Base-by-base conservation (phyloP, 2,888 invertebrate genomes). In the Athetis lepigone region DNA sequence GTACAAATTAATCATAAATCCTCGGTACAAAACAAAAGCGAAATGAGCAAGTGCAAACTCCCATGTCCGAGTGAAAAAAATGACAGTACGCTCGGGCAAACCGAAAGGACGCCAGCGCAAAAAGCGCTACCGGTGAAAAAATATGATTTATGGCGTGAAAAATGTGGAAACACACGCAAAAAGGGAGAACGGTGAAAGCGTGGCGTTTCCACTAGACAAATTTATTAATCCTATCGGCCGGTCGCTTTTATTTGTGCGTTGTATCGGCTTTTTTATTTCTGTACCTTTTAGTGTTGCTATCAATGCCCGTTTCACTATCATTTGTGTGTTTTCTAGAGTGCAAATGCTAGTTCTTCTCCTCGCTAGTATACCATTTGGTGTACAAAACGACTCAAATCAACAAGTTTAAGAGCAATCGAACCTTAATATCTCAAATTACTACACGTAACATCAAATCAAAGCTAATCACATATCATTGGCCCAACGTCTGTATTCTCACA, bases 61-160 rank as follows among this genome's bases (percentile, higher is more conserved):
- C 89, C 88, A 89, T 91, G 92, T 91, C 89, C 90, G 89, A 92
- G 85, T 89, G 88, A 92, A 94, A 93, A 94, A 93, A 94, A 93
- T 92, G 91, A 92, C 92, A 92, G 90, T 88, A 91, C 92, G 91
- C 92, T 88, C 90, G 89, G 89, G 88, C 90, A 88, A 90, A 92
- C 92, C 92, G 89, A 94, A 91, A 92, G 94, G 92, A 93, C 92
- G 90, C 87, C 83, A 80, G 88, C 86, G 90, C 90, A 94, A 94
- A 95, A 95, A 94, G 90, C 91, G 90, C 90, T 90, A 90, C 91
- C 92, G 91, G 92, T 93, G 94, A 94, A 95, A 95, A 95, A 95
- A 95, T 93, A 94, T 95, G 95, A 95, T 95, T 95, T 95, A 95
- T 92, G 75, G 89, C 92, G 90, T 93, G 95, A 95, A 95, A 95